Conservation (phyloP, 2,888 invertebrate genomes). For the Drosophila greeni region DNA sequence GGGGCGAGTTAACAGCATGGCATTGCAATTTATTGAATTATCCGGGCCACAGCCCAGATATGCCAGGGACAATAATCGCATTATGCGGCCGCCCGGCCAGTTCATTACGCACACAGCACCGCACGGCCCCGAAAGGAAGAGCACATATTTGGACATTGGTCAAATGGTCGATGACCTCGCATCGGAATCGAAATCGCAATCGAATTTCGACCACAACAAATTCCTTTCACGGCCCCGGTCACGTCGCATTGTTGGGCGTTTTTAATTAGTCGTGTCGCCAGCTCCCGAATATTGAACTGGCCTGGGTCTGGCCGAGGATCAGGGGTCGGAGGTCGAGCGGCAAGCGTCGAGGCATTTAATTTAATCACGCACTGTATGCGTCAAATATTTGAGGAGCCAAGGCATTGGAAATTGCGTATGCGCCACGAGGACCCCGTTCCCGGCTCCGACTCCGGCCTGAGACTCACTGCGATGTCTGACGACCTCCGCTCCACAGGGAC, state of each 20-base stretch:
- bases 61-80: constrained; percentile 62
- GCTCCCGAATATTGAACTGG: constrained; percentile 29
- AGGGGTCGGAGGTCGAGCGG: background rate
- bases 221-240: constrained; percentile 37
- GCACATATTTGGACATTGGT: constrained; percentile 20
- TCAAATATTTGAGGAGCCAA: constrained; percentile 65
- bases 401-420: constrained; percentile 66
- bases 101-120: constrained; percentile 40
- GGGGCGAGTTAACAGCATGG: constrained; percentile 53
- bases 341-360: constrained; percentile 12
- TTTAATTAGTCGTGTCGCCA: constrained; percentile 69
- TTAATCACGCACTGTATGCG: constrained; percentile 49
- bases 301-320: background rate
- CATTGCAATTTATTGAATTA: constrained; percentile 68
- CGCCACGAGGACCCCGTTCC: constrained; percentile 53
- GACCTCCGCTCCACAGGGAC: constrained; percentile 22
- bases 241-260: constrained; percentile 58
- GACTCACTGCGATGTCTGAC: constrained; percentile 30
- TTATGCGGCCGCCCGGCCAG: constrained; percentile 50
- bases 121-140: background rate
- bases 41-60: constrained; percentile 32
- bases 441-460: background rate
- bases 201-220: constrained; percentile 41
- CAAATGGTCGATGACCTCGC: constrained; percentile 52
- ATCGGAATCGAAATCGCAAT: constrained; percentile 50